Base-by-base conservation (phyloP, 2,113 vertebrate species). In the Austrofundulus limnaeus region DNA sequence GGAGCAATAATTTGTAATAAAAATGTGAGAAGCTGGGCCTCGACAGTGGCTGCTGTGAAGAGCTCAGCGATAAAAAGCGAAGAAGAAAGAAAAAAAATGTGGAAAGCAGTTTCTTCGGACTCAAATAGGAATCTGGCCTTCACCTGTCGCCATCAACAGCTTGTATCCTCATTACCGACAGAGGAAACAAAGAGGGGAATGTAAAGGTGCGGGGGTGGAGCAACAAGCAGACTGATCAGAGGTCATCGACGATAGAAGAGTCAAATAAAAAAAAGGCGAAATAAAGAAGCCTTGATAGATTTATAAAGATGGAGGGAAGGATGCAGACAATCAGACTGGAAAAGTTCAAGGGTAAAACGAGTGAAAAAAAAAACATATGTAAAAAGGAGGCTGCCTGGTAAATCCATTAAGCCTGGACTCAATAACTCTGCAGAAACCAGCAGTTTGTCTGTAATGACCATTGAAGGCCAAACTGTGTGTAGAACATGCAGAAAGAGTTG, bases 361-460 rank as follows among this genome's bases (percentile, higher is more conserved):
- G 52, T 25, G 55, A 71, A 62, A 42, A 72, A 80, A 61, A 67
- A 80, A 46, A 75, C 62, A 69, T 58, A 51, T 60, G 25, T 52
- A 47, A 72, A 69, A 72, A 54, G n/a, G 48, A 61, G 53, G 34
- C 34, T 0, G 53, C 54, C 85, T 86, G 87, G 64, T 82, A 79
- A 86, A 89, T 81, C 56, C 72, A 90, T 89, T 86, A 89, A 78
- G 79, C 11, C 70, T 55, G 72, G 79, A 66, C 77, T 87, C 81
- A 88, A 87, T 88, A 86, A 87, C 89, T 91, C 85, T 88, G 81
- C 77, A 90, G 70, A 88, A 78, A 77, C 61, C 77, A 79, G 81
- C 81, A 73, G 78, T 75, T 76, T 78, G 60, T 66, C 75, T 67
- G 67, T 84, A 83, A 78, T 84, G 74, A 62, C 64, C 55, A 55